Percentiles rank a stretch among this genome's conserved stretches.
Conservation (phyloP, 2,888 invertebrate genomes). For the Euspilapteryx auroguttella region DNA sequence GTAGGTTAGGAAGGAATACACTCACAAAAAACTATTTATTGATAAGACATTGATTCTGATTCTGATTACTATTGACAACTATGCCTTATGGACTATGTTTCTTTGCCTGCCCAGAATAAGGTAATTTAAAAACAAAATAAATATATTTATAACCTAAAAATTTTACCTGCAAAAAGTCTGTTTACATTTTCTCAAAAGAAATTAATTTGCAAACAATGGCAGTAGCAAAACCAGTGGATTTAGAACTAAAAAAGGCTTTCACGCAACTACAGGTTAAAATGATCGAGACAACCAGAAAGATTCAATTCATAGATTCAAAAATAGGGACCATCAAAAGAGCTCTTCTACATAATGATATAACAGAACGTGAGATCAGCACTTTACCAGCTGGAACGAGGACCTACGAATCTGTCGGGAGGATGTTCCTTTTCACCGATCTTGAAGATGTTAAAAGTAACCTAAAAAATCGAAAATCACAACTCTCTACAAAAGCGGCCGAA, state of each 20-base stretch:
- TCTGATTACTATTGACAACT: too few relatives aligned
- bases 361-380: conserved; percentile 64
- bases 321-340: conserved; percentile 69
- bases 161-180: too few relatives aligned
- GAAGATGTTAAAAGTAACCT: conserved; percentile 66
- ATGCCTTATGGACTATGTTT: too few relatives aligned
- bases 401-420: conserved; percentile 81
- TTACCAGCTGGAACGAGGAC: conserved; percentile 69
- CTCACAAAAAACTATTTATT: too few relatives aligned
- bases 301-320: conserved; percentile 77
- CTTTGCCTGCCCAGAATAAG: too few relatives aligned
- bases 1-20: too few relatives aligned
- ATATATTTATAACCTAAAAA: too few relatives aligned
- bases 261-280: conserved; percentile 79
- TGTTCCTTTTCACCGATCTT: conserved; percentile 76
- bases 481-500: conserved; percentile 70
- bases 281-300: conserved; percentile 78
- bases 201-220: conserved; percentile 21
- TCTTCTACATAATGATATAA: conserved; percentile 71
- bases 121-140: too few relatives aligned
- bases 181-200: too few relatives aligned
- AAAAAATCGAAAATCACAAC: conserved; percentile 53
- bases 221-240: conserved; percentile 53
- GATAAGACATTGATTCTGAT: too few relatives aligned
- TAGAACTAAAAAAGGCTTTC: conserved; percentile 73